These are phyloP conservation scores for Mareca strepera DNA, from an alignment of 2,797 vertebrate species.

Conservation along the genomic window DNA sequence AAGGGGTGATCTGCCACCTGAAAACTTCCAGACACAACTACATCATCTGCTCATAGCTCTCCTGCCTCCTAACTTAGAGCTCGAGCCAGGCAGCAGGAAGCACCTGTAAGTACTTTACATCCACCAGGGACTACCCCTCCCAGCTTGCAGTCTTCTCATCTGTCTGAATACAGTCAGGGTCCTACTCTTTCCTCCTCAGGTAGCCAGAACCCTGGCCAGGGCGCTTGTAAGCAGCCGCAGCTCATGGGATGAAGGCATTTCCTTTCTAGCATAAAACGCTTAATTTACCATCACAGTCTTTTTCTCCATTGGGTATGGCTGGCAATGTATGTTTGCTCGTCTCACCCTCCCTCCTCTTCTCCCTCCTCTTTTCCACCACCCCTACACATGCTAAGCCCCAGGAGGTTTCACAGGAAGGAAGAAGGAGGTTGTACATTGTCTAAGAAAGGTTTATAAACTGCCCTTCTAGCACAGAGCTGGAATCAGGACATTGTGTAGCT, in stretches of 20 bases:
- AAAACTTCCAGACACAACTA: constrained; percentile 55
- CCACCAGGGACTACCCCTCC: constrained; percentile 43
- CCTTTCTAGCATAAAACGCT: constrained; percentile 37
- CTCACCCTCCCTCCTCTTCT: constrained; percentile 14
- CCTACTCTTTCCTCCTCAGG: constrained; percentile 4
- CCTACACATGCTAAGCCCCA: not conserved
- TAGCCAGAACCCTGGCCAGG: not conserved
- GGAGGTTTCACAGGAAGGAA: not conserved
- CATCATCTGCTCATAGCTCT: constrained; percentile 31
- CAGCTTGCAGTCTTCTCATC: constrained; percentile 33
- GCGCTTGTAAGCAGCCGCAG: not conserved
- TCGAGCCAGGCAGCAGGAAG: constrained; percentile 40
- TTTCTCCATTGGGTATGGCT: not conserved
- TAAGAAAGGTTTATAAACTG: constrained; percentile 41
- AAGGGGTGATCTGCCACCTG: constrained; percentile 28
- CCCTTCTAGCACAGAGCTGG: constrained; percentile 18
- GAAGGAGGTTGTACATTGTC: not conserved
- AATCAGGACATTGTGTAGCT: not conserved
- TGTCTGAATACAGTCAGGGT: not conserved
- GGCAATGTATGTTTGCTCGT: not conserved
- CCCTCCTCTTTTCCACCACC: not conserved
- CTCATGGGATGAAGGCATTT: constrained; percentile 43
- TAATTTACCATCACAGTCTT: constrained; percentile 11
- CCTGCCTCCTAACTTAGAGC: not conserved
- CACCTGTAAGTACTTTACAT: constrained; percentile 50